Evolutionary conservation across 2,797 vertebrate genomes (phyloP).

Genomic region (Crocidura indochinensis): DNA sequence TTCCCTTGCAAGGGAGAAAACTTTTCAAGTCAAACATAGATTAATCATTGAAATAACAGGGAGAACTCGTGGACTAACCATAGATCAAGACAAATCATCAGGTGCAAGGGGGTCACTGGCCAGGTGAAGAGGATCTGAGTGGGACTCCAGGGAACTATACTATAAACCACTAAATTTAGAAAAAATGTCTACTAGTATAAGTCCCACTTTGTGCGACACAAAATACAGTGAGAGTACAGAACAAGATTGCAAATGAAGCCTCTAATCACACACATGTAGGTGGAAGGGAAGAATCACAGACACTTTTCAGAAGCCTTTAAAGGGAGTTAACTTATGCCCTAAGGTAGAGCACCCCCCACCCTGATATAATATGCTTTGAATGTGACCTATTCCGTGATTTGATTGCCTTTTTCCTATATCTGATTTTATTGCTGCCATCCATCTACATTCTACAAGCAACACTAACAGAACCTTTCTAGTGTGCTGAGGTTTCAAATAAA

Average conservation of each 20-base stretch:
- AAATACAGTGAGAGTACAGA: background rate
- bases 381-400: conserved; percentile 69
- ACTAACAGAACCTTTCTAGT: conserved; percentile 1
- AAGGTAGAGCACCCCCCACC: conserved; percentile 53
- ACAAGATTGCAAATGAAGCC: background rate
- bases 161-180: background rate
- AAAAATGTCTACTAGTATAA: background rate
- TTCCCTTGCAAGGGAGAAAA: background rate
- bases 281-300: background rate
- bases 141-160: background rate
- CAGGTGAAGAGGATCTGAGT: background rate
- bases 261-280: background rate
- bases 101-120: rapidly evolving
- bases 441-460: conserved; percentile 67
- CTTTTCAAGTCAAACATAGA: background rate
- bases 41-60: background rate
- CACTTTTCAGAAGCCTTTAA: conserved; percentile 21
- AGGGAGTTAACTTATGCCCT: conserved; percentile 61
- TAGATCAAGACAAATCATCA: background rate
- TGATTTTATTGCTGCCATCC: conserved; percentile 81
- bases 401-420: conserved; percentile 68
- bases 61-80: too few species aligned
- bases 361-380: conserved; percentile 73
- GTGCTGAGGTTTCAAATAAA: conserved; percentile 65
- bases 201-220: background rate